Percentiles rank a stretch among this genome's conserved stretches.
These are phyloP conservation scores for Ceratotherium simum DNA, from an alignment of 2,113 vertebrate species.

Conservation along the genomic window DNA sequence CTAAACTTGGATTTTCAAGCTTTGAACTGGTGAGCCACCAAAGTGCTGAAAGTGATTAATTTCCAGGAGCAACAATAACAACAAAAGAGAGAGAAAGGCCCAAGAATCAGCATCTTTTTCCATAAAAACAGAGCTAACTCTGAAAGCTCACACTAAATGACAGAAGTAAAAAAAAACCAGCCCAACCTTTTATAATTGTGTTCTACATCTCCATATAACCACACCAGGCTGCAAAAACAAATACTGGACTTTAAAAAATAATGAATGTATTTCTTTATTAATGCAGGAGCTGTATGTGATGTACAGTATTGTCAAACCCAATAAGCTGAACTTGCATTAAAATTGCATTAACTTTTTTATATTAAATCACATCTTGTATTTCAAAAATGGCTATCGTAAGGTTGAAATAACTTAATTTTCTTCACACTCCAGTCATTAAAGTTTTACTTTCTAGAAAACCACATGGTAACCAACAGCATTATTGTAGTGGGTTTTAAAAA, in stretches of 20 bases:
- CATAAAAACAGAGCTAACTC: slow-evolving; percentile 8
- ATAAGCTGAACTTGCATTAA: slow-evolving; percentile 83
- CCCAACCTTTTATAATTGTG: slow-evolving; percentile 64
- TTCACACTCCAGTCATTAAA: slow-evolving; percentile 71
- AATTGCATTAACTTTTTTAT: slow-evolving; percentile 84
- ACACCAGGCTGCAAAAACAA: slow-evolving; percentile 71
- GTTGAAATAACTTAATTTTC: slow-evolving; percentile 80
- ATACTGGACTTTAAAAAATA: slow-evolving; percentile 80
- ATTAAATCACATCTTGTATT: slow-evolving; percentile 81
- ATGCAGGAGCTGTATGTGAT: slow-evolving; percentile 78
- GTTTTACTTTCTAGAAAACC: slow-evolving; percentile 75
- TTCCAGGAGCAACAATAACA: neutral
- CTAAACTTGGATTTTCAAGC: neutral
- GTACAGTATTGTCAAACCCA: slow-evolving; percentile 82
- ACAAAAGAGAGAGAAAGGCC: neutral
- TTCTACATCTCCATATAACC: slow-evolving; percentile 56
- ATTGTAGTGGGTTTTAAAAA: slow-evolving; percentile 31
- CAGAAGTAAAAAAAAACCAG: slow-evolving; percentile 2
- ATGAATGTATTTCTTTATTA: slow-evolving; percentile 83
- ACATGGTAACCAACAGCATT: neutral
- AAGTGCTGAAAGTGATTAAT: slow-evolving; percentile 9
- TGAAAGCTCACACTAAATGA: neutral
- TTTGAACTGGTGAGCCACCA: neutral
- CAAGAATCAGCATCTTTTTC: neutral
- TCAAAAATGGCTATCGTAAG: slow-evolving; percentile 77